A percentile compares a stretch with the other conserved stretches of the same genome.
phyloP scores from a whole-genome alignment of 2,888 invertebrate species.

The Thecophora atra region DNA sequence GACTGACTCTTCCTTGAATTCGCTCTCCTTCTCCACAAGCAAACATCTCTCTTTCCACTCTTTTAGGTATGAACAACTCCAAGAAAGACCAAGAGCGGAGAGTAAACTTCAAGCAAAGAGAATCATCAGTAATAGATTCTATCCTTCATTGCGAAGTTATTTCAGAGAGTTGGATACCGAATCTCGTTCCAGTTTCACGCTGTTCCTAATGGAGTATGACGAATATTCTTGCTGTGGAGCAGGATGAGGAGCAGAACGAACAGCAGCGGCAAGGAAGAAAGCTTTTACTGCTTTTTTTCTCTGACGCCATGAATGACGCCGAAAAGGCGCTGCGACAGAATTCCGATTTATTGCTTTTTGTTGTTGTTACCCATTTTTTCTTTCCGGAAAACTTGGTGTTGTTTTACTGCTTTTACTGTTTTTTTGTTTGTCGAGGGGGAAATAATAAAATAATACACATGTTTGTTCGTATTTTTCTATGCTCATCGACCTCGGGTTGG shows the following conservation, averaged over 20 bases:
- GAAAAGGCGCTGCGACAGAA: constrained; percentile 50
- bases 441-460: too few species aligned
- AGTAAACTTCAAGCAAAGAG: too few species aligned
- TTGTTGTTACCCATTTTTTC: background rate
- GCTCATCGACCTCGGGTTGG: too few species aligned
- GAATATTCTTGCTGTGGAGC: background rate
- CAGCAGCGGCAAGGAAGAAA: background rate
- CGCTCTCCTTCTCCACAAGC: too few species aligned
- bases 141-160: too few species aligned
- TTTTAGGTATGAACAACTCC: too few species aligned
- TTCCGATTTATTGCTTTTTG: background rate
- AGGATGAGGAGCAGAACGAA: background rate
- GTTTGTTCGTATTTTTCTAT: too few species aligned
- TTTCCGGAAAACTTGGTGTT: too few species aligned
- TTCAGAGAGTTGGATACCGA: background rate
- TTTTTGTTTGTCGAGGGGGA: background rate
- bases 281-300: background rate
- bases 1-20: background rate
- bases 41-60: background rate
- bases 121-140: too few species aligned
- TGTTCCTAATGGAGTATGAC: too few species aligned
- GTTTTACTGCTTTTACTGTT: background rate
- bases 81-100: background rate
- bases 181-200: too few species aligned
- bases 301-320: constrained; percentile 62